A percentile compares a stretch with the other conserved stretches of the same genome.
Conservation (phyloP, 2,113 vertebrate species). For the Haemorhous mexicanus region DNA sequence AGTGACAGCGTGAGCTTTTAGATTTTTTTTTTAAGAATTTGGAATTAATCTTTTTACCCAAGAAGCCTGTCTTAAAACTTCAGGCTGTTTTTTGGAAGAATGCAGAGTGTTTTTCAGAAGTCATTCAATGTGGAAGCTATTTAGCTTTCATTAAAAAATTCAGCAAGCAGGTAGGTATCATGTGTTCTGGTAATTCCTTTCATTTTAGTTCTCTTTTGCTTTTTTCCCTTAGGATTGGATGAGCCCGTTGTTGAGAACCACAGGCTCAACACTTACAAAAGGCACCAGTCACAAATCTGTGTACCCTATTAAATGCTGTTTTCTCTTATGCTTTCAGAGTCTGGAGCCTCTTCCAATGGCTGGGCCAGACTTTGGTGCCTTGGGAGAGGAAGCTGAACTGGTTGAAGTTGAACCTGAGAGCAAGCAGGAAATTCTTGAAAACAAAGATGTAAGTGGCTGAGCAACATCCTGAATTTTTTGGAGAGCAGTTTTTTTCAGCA, state of each 20-base stretch:
- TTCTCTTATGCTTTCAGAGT: slow-evolving; percentile 72
- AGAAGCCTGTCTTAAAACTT: neutral
- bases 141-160: neutral
- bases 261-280: neutral
- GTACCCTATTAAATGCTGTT: neutral
- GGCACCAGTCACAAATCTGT: accelerated
- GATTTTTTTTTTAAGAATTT: neutral
- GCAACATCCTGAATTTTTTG: neutral
- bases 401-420: slow-evolving; percentile 84
- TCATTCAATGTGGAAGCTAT: neutral
- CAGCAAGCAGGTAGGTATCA: neutral
- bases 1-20: neutral
- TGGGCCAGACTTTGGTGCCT: slow-evolving; percentile 81
- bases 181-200: neutral
- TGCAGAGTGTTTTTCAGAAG: neutral
- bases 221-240: neutral
- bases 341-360: slow-evolving; percentile 88
- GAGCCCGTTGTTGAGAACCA: neutral
- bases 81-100: neutral
- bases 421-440: slow-evolving; percentile 93
- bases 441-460: slow-evolving; percentile 86
- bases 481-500: neutral
- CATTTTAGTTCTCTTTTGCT: neutral
- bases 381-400: slow-evolving; percentile 84
- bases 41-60: neutral